A percentile compares a stretch with the other conserved stretches of the same genome.
Evolutionary conservation across 2,113 vertebrate species (phyloP).

Genomic region (Tursiops truncatus): DNA sequence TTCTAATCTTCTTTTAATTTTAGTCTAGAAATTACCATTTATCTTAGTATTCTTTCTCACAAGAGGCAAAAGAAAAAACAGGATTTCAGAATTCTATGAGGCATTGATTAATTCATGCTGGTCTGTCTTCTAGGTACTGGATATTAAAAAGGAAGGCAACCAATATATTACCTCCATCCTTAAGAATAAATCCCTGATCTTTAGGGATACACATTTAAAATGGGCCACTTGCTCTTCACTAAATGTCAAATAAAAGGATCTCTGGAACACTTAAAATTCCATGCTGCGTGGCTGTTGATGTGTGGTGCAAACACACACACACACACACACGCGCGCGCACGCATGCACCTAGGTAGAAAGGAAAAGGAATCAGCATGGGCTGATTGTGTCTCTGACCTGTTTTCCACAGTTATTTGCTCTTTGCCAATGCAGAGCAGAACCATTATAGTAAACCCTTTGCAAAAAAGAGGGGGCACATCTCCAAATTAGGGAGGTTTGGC

Average conservation of each 20-base stretch:
- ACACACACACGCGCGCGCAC: not conserved
- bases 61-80: not conserved
- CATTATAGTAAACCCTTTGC: not conserved
- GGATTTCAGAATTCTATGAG: not conserved
- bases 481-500: not conserved
- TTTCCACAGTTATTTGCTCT: not conserved
- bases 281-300: not conserved
- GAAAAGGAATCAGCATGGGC: not conserved
- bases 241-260: not conserved
- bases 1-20: constrained; percentile 30
- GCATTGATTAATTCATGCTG: not conserved
- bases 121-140: not conserved
- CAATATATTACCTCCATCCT: not conserved
- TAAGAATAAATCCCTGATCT: not conserved
- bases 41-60: not conserved
- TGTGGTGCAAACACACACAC: not conserved
- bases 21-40: not conserved
- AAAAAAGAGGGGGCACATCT: not conserved
- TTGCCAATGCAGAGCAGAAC: not conserved
- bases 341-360: not conserved
- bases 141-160: not conserved
- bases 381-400: not conserved
- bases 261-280: not conserved
- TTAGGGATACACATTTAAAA: not conserved
- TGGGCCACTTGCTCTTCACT: not conserved